phyloP scores from a whole-genome alignment of 2,113 vertebrate genomes.

The Danionella cerebrum region DNA sequence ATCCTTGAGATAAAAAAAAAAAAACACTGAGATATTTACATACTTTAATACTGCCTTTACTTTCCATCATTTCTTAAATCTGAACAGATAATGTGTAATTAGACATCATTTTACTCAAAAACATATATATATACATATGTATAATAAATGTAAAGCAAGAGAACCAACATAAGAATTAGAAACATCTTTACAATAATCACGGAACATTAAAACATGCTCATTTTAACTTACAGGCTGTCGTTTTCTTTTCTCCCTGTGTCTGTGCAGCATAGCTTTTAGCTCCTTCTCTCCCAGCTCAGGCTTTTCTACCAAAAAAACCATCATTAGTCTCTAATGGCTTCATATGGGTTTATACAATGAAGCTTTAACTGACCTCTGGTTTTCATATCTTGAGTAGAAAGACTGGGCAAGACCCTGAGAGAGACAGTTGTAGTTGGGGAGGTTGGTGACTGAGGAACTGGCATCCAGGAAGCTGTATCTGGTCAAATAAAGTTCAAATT shows the following conservation, averaged over 20 bases:
- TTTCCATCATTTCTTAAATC: no score
- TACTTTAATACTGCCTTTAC: no score
- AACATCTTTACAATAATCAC: no score
- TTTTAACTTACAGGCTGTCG: conserved; percentile 82
- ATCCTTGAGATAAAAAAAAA: no score
- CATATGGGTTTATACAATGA: not conserved
- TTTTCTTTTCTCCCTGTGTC: conserved; percentile 89
- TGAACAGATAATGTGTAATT: no score
- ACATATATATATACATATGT: no score
- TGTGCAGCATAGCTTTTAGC: conserved; percentile 82
- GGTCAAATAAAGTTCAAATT: conserved; percentile 12
- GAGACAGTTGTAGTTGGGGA: conserved; percentile 75
- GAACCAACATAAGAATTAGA: no score
- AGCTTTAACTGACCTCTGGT: conserved; percentile 71
- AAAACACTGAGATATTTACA: no score
- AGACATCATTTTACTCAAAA: no score
- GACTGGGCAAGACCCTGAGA: conserved; percentile 82
- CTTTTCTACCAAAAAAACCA: conserved; percentile 68
- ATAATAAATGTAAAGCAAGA: no score
- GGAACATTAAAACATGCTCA: no score
- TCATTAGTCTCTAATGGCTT: not conserved
- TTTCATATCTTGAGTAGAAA: conserved; percentile 92
- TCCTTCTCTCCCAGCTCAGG: conserved; percentile 81
- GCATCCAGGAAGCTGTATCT: conserved; percentile 83
- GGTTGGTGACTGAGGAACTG: conserved; percentile 67